Evolutionary conservation across 2,797 vertebrate genomes (phyloP).

Genomic region (Siniperca scherzeri): DNA sequence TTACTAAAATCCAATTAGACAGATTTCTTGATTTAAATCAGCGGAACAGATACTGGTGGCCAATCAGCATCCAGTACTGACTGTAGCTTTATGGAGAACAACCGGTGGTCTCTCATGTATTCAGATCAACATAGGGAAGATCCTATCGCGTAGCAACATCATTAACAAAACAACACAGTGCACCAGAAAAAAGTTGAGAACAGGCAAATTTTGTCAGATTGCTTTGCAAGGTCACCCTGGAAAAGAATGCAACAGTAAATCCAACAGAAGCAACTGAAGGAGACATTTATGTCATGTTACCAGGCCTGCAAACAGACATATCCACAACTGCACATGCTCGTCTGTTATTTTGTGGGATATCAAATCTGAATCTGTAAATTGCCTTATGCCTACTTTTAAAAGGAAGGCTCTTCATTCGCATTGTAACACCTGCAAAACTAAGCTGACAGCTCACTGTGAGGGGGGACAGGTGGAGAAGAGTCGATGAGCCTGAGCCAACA

Average conservation of each 20-base stretch:
- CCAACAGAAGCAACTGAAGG: background rate
- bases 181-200: background rate
- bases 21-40: constrained; percentile 17
- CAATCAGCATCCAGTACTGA: background rate
- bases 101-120: background rate
- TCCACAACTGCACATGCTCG: background rate
- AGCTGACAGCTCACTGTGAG: background rate
- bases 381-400: background rate
- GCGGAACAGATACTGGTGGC: background rate
- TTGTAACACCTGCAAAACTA: background rate
- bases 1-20: background rate
- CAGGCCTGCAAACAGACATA: background rate
- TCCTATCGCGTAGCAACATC: constrained; percentile 22
- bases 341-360: background rate
- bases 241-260: background rate
- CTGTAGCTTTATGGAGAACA: constrained; percentile 26
- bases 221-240: constrained; percentile 4
- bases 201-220: background rate
- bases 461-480: background rate
- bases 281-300: background rate
- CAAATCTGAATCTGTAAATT: background rate
- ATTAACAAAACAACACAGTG: constrained; percentile 20
- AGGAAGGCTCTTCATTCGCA: background rate
- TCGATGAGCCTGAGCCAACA: background rate
- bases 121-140: constrained; percentile 15